Evolutionary conservation across 2,797 vertebrate species (phyloP).

Genomic region (Acanthornis magna): DNA sequence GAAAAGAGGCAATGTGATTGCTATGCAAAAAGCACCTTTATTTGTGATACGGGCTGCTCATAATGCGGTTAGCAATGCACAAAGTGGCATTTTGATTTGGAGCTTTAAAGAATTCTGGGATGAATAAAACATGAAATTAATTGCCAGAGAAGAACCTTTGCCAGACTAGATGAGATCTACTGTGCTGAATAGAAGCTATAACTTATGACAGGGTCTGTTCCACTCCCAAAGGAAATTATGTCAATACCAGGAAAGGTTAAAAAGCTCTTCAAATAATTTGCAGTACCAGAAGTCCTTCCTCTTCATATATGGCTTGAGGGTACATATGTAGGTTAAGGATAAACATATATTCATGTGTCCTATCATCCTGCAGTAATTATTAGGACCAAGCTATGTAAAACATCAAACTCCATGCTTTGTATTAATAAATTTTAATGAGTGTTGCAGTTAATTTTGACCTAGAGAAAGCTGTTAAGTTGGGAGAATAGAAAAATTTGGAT

Average conservation of each 20-base stretch:
- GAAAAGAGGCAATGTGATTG: constrained; percentile 68
- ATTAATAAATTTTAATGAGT: not conserved
- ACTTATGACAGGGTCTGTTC: not conserved
- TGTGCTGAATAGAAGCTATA: constrained; percentile 44
- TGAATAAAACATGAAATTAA: constrained; percentile 81
- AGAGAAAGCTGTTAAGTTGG: not conserved
- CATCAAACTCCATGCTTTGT: not conserved
- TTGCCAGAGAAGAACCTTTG: constrained; percentile 64
- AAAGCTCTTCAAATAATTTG: constrained; percentile 40
- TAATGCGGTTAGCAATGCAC: constrained; percentile 67
- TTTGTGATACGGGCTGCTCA: constrained; percentile 46
- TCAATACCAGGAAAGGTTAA: constrained; percentile 52
- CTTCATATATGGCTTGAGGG: not conserved
- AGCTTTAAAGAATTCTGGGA: constrained; percentile 72
- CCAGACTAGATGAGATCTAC: constrained; percentile 50
- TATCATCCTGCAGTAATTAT: not conserved
- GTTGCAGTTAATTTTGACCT: not conserved
- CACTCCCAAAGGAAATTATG: constrained; percentile 36
- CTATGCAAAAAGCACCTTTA: constrained; percentile 70
- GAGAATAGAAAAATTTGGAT: not conserved
- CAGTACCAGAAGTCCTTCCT: not conserved
- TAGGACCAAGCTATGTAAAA: not conserved
- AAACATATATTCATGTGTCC: not conserved
- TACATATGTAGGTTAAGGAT: not conserved
- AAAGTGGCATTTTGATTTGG: constrained; percentile 73